Conservation (phyloP, 2,113 vertebrate genomes). For the Chamaetylas fuelleborni region DNA sequence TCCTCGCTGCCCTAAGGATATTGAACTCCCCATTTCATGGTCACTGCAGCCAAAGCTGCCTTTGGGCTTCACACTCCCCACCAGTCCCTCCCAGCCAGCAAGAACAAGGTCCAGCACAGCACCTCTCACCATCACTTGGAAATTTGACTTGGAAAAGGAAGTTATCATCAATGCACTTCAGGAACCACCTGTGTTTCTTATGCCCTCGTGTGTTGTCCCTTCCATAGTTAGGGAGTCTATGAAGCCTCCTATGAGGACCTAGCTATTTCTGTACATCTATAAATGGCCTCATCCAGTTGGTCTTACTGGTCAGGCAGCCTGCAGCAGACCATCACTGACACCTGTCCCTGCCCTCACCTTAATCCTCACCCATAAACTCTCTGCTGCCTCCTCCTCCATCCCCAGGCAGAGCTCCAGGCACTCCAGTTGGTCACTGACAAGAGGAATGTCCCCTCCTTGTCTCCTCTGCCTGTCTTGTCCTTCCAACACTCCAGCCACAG, state of each 20-base stretch:
- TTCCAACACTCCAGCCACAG: background rate
- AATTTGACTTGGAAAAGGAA: background rate
- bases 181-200: background rate
- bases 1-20: background rate
- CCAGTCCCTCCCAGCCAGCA: fast-evolving
- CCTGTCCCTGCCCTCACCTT: background rate
- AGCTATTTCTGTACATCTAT: no score
- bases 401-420: background rate
- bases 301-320: background rate
- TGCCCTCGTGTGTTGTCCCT: background rate
- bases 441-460: background rate
- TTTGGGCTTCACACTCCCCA: no score
- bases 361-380: background rate
- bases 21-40: background rate
- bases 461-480: background rate
- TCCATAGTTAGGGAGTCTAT: no score
- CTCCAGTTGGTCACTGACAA: background rate
- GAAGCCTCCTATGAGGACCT: background rate
- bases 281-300: background rate
- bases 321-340: background rate
- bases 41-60: background rate
- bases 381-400: background rate
- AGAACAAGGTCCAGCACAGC: background rate
- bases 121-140: background rate
- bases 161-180: background rate